These are phyloP conservation scores for Bambusicola thoracicus DNA, from an alignment of 2,113 vertebrate genomes.

Conservation along the genomic window DNA sequence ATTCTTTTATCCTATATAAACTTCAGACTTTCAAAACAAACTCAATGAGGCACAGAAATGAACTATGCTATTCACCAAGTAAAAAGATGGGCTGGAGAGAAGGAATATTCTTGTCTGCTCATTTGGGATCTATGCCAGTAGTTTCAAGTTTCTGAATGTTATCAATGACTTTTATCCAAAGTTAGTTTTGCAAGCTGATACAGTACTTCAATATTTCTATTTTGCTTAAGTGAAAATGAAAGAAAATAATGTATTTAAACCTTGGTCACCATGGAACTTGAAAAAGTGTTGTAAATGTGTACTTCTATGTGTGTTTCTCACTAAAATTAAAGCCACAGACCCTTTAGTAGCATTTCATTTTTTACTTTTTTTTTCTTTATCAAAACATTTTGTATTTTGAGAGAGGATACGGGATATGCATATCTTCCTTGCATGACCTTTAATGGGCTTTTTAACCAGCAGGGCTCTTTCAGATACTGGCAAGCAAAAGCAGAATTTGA, in stretches of 20 bases:
- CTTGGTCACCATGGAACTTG: background rate
- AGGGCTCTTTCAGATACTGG: background rate
- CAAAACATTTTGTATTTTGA: background rate
- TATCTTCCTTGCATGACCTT: background rate
- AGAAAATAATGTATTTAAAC: background rate
- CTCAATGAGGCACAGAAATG: background rate
- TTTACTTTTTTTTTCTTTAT: background rate
- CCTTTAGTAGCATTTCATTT: background rate
- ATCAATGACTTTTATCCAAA: background rate
- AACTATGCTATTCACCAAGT: background rate
- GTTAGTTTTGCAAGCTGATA: background rate
- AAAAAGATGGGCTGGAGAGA: background rate
- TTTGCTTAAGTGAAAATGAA: background rate
- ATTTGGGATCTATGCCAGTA: background rate
- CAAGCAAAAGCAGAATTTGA: conserved; percentile 1
- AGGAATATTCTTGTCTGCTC: background rate
- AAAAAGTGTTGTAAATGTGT: background rate
- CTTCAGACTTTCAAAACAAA: conserved; percentile 8
- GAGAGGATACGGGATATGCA: background rate
- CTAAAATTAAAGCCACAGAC: background rate
- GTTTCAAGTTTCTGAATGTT: background rate
- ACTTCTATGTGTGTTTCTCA: background rate
- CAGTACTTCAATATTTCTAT: background rate
- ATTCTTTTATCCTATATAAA: conserved; percentile 12
- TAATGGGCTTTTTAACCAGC: background rate